Evolutionary conservation across 2,888 invertebrate genomes (phyloP).

Genomic region (Erebia epiphron): DNA sequence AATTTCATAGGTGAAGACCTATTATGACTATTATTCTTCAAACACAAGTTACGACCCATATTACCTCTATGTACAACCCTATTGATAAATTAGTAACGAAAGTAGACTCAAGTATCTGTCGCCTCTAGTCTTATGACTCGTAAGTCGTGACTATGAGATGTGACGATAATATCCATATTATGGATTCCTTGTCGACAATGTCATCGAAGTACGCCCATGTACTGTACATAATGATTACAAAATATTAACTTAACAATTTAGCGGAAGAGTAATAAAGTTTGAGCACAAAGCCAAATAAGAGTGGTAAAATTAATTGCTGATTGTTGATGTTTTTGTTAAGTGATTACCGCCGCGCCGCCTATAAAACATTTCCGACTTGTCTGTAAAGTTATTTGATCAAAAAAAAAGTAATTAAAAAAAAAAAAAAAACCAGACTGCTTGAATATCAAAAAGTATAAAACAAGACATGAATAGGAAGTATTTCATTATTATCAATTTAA

Average conservation of each 20-base stretch:
- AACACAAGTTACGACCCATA: not conserved
- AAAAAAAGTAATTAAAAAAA: too few relatives aligned
- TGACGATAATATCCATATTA: constrained; percentile 29
- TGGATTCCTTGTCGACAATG: too few relatives aligned
- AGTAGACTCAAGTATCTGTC: constrained; percentile 27
- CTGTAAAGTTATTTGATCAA: not conserved
- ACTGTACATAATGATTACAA: constrained; percentile 2
- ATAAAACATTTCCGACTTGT: not conserved
- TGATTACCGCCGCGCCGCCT: too few relatives aligned
- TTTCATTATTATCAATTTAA: too few relatives aligned
- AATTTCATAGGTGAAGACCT: too few relatives aligned
- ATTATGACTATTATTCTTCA: not conserved
- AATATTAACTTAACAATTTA: too few relatives aligned
- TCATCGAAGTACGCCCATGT: constrained; percentile 14
- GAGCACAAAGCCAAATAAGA: constrained; percentile 5
- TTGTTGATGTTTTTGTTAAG: too few relatives aligned
- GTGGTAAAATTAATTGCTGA: not conserved
- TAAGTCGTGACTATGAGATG: constrained; percentile 19
- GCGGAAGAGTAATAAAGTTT: not conserved
- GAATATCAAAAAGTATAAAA: too few relatives aligned
- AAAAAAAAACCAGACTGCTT: too few relatives aligned
- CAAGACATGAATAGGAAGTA: too few relatives aligned
- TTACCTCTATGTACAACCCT: too few relatives aligned
- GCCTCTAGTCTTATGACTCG: constrained; percentile 47
- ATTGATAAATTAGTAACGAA: constrained; percentile 25